A percentile compares a stretch with the other conserved stretches of the same genome.
These are phyloP conservation scores for Lasioglossum leucozonium DNA, from an alignment of 2,888 invertebrate species.

Conservation along the genomic window DNA sequence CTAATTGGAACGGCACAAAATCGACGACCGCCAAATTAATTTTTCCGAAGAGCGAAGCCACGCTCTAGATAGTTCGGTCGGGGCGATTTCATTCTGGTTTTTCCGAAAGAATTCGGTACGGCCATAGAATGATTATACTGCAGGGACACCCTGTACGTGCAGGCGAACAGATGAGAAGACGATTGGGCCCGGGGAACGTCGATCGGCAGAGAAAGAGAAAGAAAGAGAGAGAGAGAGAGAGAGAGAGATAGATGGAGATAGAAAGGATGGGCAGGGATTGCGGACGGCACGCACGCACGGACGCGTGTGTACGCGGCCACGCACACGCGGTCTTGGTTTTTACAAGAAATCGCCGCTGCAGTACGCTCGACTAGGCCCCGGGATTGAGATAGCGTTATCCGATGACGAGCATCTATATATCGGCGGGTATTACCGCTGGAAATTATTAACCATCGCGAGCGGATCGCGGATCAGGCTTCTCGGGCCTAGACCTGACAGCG, in stretches of 20 bases:
- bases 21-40: not conserved
- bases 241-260: not conserved
- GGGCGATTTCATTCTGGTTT: not conserved
- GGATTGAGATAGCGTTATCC: constrained; percentile 73
- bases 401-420: constrained; percentile 57
- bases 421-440: constrained; percentile 66
- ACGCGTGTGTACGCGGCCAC: constrained; percentile 20
- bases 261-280: not conserved
- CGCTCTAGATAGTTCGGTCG: not conserved
- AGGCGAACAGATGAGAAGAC: constrained; percentile 24
- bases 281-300: not conserved
- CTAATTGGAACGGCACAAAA: not conserved
- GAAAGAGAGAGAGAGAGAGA: not conserved
- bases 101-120: not conserved
- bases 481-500: constrained; percentile 8
- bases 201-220: not conserved
- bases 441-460: constrained; percentile 70
- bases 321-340: constrained; percentile 55
- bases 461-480: constrained; percentile 59
- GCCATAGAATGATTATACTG: not conserved
- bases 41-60: not conserved
- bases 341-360: constrained; percentile 63
- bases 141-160: constrained; percentile 3
- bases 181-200: constrained; percentile 4
- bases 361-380: constrained; percentile 66